Conservation (phyloP, 2,888 invertebrate species). For the Trissoscelio sp. region DNA sequence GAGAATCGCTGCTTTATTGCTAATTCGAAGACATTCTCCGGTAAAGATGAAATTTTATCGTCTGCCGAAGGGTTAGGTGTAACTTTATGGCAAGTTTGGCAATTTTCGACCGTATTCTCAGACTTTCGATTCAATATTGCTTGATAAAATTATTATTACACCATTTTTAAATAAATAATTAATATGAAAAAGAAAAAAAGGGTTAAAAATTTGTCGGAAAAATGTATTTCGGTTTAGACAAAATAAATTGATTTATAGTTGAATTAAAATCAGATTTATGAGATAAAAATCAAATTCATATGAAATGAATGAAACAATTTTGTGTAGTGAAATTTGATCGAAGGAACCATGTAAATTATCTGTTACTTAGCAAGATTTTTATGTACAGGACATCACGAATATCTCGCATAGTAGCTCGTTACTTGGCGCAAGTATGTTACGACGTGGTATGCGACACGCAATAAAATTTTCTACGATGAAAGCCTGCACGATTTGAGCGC, state of each 20-base stretch:
- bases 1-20: constrained; percentile 80
- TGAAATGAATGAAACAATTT: background rate
- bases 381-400: constrained; percentile 72
- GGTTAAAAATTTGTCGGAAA: too few relatives aligned
- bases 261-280: too few relatives aligned
- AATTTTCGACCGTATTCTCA: constrained; percentile 60
- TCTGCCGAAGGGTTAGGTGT: constrained; percentile 75
- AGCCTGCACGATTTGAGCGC: constrained; percentile 46
- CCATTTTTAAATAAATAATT: too few relatives aligned
- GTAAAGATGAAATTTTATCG: constrained; percentile 81
- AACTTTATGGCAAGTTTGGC: constrained; percentile 67
- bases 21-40: constrained; percentile 81
- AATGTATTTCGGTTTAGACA: too few relatives aligned
- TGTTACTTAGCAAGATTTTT: constrained; percentile 71
- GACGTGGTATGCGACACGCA: constrained; percentile 75
- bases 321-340: constrained; percentile 12
- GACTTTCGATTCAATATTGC: constrained; percentile 16
- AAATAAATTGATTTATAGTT: too few relatives aligned
- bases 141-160: constrained; percentile 23
- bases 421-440: constrained; percentile 76
- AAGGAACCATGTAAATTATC: constrained; percentile 35
- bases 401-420: constrained; percentile 77
- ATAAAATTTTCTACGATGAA: constrained; percentile 73
- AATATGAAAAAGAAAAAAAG: too few relatives aligned
- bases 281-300: too few relatives aligned